A percentile compares a stretch with the other conserved stretches of the same genome.
Evolutionary conservation across 1,140 invertebrate genomes (phyloP).

Genomic region (Cotesia vestalis): DNA sequence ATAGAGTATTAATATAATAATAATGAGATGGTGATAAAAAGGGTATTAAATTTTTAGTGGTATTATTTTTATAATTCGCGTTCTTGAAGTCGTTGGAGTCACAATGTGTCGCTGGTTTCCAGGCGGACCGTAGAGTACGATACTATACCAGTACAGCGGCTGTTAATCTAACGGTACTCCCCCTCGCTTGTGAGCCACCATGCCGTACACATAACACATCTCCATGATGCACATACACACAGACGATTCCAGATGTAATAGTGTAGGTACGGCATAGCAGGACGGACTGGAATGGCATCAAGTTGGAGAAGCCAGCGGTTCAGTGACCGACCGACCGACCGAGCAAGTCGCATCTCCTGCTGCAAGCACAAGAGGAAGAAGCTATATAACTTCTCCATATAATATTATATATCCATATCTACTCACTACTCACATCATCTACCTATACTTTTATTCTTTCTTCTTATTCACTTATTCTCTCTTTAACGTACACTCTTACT

Average conservation of each 20-base stretch:
- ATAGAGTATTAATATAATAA: no score
- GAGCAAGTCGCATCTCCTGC: constrained; percentile 33
- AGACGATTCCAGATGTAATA: background rate
- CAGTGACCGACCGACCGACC: constrained; percentile 46
- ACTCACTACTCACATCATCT: no score
- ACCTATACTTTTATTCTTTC: no score
- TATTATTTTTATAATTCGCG: background rate
- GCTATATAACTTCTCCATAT: background rate
- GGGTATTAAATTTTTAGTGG: no score
- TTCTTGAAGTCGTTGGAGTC: background rate
- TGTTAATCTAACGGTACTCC: constrained; percentile 41
- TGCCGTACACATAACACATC: no score
- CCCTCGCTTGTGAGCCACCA: constrained; percentile 30
- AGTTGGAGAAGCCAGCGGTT: constrained; percentile 42
- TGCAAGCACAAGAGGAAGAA: constrained; percentile 33
- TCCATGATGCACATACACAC: constrained; percentile 6
- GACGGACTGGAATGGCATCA: constrained; percentile 41
- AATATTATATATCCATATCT: no score
- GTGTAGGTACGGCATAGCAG: constrained; percentile 24
- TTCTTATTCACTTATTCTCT: no score
- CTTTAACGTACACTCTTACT: no score
- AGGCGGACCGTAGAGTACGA: constrained; percentile 34
- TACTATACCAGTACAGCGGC: constrained; percentile 3
- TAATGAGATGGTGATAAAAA: no score
- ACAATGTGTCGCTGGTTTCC: constrained; percentile 35